Conservation (phyloP, 1,140 invertebrate genomes). For the Heliconius eleuchia region DNA sequence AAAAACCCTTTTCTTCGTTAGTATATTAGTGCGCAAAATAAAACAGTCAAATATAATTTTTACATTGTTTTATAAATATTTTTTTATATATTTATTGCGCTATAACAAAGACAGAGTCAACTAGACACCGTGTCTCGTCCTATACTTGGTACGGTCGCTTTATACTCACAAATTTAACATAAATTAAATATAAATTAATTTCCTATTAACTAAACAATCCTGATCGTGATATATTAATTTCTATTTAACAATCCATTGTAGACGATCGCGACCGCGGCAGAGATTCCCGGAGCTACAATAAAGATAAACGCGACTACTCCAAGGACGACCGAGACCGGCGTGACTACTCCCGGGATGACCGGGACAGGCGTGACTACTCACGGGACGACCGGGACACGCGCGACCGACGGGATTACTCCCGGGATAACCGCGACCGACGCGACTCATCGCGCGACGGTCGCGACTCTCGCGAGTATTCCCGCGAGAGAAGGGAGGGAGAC, state of each 20-base stretch:
- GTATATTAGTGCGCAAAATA: background rate
- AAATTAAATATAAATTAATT: background rate
- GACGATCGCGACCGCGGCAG: constrained; percentile 71
- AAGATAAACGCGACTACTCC: constrained; percentile 56
- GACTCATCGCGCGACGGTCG: constrained; percentile 52
- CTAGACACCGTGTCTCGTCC: constrained; percentile 6
- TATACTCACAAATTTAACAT: background rate
- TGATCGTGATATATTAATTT: too few species aligned
- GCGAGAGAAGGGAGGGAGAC: constrained; percentile 43
- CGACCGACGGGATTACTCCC: constrained; percentile 47
- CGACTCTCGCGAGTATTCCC: constrained; percentile 47
- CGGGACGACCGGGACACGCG: constrained; percentile 47
- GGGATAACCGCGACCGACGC: constrained; percentile 49
- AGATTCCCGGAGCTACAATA: constrained; percentile 68
- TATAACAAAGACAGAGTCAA: constrained; percentile 13
- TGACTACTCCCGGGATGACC: constrained; percentile 50
- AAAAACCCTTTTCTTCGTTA: background rate
- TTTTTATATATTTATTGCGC: background rate
- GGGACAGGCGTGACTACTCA: constrained; percentile 62
- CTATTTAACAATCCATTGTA: constrained; percentile 25
- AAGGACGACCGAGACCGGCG: constrained; percentile 45
- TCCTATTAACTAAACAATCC: too few species aligned
- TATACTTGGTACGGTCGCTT: constrained; percentile 13
- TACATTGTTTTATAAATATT: constrained; percentile 2
- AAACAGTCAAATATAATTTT: constrained; percentile 1